phyloP scores from a whole-genome alignment of 2,113 vertebrate species.

The Tiliqua scincoides region DNA sequence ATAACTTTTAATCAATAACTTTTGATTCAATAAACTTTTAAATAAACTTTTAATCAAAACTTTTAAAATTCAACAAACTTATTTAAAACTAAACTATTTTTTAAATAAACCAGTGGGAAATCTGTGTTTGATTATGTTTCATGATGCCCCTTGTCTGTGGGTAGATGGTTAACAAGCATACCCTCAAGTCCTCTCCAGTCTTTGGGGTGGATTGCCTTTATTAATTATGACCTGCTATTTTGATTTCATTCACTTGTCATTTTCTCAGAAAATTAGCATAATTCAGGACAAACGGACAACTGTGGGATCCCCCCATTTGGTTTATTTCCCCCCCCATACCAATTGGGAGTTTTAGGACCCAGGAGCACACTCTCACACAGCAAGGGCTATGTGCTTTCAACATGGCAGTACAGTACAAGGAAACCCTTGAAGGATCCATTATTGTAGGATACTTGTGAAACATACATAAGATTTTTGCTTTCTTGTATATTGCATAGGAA shows the following conservation, averaged over 20 bases:
- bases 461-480: slow-evolving; percentile 81
- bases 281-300: slow-evolving; percentile 67
- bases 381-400: slow-evolving; percentile 81
- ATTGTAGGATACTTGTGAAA: slow-evolving; percentile 82
- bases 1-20: too few species aligned
- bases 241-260: slow-evolving; percentile 70
- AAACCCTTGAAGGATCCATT: slow-evolving; percentile 82
- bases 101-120: too few species aligned
- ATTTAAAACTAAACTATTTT: too few species aligned
- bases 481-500: slow-evolving; percentile 73
- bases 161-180: too few species aligned
- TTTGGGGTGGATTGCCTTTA: slow-evolving; percentile 75
- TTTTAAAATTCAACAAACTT: too few species aligned
- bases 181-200: too few species aligned
- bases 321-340: neutral
- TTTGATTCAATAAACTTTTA: too few species aligned
- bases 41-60: too few species aligned
- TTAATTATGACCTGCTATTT: slow-evolving; percentile 73
- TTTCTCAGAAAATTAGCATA: slow-evolving; percentile 72
- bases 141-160: too few species aligned
- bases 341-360: slow-evolving; percentile 84
- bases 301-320: slow-evolving; percentile 42
- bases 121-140: too few species aligned
- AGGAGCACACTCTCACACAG: slow-evolving; percentile 78
- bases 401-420: slow-evolving; percentile 83